phyloP scores from a whole-genome alignment of 2,113 vertebrate genomes.

The Sisor rabdophorus region DNA sequence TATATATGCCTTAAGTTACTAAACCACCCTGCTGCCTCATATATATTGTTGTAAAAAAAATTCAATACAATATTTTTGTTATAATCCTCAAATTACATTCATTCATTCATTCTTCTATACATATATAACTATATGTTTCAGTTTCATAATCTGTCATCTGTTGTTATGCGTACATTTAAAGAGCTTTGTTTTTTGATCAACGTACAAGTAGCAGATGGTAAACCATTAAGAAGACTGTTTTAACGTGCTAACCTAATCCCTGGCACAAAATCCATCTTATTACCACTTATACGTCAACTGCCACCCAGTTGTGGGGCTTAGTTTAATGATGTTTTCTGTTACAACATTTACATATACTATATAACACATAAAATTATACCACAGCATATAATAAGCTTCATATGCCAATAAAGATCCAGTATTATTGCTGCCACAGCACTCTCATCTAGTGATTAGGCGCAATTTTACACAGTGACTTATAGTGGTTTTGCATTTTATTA shows the following conservation, averaged over 20 bases:
- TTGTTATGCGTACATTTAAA: neutral
- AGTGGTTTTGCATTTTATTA: neutral
- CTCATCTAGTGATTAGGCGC: neutral
- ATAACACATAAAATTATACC: neutral
- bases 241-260: neutral
- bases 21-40: no score
- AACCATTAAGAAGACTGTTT: neutral
- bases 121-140: neutral
- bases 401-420: neutral
- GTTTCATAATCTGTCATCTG: neutral
- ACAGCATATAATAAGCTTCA: neutral
- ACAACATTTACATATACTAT: neutral
- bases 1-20: no score
- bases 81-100: no score
- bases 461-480: neutral
- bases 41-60: no score
- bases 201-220: neutral
- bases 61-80: no score
- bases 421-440: neutral
- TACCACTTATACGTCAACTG: neutral
- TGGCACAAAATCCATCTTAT: neutral
- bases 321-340: neutral
- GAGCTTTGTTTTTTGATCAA: neutral
- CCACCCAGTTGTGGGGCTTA: neutral
- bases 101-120: no score